Conservation (phyloP, 2,888 invertebrate genomes). For the Eustalomyia histrio region DNA sequence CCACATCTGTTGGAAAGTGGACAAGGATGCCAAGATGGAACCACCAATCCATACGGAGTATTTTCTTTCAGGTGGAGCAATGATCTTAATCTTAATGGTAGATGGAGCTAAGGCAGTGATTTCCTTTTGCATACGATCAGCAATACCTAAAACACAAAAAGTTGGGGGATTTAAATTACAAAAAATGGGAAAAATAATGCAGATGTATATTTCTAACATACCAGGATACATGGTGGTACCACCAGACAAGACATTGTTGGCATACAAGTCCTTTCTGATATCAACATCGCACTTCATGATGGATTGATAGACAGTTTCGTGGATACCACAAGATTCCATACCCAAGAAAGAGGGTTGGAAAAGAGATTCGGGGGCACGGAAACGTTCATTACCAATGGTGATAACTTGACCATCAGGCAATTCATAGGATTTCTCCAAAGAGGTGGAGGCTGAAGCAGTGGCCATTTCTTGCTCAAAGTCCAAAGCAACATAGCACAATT, state of each 20-base stretch:
- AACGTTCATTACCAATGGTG: conserved; percentile 95
- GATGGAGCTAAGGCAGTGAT: conserved; percentile 93
- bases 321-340: conserved; percentile 93
- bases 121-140: conserved; percentile 94
- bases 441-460: conserved; percentile 93
- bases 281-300: conserved; percentile 99
- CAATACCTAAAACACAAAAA: conserved; percentile 81
- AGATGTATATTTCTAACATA: conserved; percentile 58
- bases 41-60: conserved; percentile 94
- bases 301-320: conserved; percentile 96
- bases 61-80: conserved; percentile 93
- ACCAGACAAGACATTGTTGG: conserved; percentile 94
- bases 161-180: not conserved
- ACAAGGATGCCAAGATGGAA: conserved; percentile 91
- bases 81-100: conserved; percentile 97
- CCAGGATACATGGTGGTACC: conserved; percentile 94
- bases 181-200: not conserved
- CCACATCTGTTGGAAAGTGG: conserved; percentile 96
- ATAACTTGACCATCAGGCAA: conserved; percentile 96
- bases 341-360: conserved; percentile 95
- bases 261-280: conserved; percentile 95
- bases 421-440: conserved; percentile 96
- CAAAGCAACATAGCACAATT: conserved; percentile 93
- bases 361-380: conserved; percentile 96
- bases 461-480: conserved; percentile 98